Base-by-base conservation (phyloP, 2,797 vertebrate genomes). In the Cygnus olor region DNA sequence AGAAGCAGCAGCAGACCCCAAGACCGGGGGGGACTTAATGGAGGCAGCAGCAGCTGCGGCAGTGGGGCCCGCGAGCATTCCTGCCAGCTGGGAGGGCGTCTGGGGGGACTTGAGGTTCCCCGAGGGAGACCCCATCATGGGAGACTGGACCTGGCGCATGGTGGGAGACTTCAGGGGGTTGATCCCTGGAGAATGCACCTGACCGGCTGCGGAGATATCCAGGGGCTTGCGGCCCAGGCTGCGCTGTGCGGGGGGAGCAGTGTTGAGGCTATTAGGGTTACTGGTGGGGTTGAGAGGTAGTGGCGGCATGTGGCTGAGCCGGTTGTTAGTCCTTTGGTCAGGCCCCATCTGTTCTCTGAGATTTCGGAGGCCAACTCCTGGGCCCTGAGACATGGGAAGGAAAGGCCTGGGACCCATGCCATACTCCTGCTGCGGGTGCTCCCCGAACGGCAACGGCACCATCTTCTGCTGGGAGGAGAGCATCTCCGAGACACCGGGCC, bases 101-200 rank as follows among this genome's bases (percentile, higher is more conserved):
- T 99, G 99, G 57, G 99, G 99, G 81, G 99, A 99, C 98, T 99
- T 99, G 93, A 99, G 99, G 97, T 99, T 99, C 96, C 99, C 99
- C 22, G 99, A 99, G 63, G 99, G 99, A 36, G 99, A 99, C 88
- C 99, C 99, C 98, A 99, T 98, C 99, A 99, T 99, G 8, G 99
- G 99, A 36, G 99, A 99, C 98, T 99, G 99, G 87, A 99, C 99
- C 97, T 99, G 99, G 97, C 99, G 98, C 98, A 99, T 98, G 0
- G 99, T 99, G 80, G 99, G 99, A 21, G 99, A 99, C 91, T 99
- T 99, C 10, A 99, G 98, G 28, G 99, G 99, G 97, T 99, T 99
- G 89, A 99, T 98, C 87, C 98, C 99, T 32, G 99, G 99, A 34
- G 99, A 99, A 97, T 99, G 99, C 94, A 99, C 99, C 82, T 99